Base-by-base conservation (phyloP, 2,888 invertebrate genomes). In the Loripinus fragilis region DNA sequence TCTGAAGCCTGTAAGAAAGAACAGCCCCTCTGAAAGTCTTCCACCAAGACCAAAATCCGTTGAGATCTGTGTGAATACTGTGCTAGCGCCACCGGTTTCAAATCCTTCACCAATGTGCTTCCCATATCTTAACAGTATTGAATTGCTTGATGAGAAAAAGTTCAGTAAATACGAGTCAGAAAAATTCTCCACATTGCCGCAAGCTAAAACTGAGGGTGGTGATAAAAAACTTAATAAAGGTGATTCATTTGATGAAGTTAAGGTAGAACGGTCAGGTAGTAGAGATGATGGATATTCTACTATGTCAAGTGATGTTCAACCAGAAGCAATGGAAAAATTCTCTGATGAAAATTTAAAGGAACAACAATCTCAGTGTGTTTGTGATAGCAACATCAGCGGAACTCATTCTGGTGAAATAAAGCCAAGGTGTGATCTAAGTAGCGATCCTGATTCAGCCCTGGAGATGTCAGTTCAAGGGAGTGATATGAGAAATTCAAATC, bases 221-320 rank as follows among this genome's bases (percentile, higher is more conserved):
- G 38, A 65, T n/a, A 65, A 35, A 10, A 65, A 65, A 41, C 41
- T 65, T 23, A 35, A 65, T 38, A 65, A 10, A 38, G n/a, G 35
- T 35, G 65, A 65, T 33, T 65, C 65, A 65, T 81, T 81, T 72
- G 83, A 84, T 38, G 81, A 84, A 50, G 79, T 81, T 41, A 86
- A 80, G 42, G 90, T 89, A 17, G 91, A 91, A 78, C 78, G 90
- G 35, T 90, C 91, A 41, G 91, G 90, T 0, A 91, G 90, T 82
- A 89, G 88, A 73, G 91, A 91, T 74, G 91, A 91, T 76, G 91
- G 91, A 8, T 91, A 91, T 73, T 91, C 91, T 10, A 91, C 91
- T 12, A 91, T 91, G 91, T 91, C 91, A 0, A 91, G 91, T 72
- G 91, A 91, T 75, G 87, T 91, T 30, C 90, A 90, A 69, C 91